A percentile compares a stretch with the other conserved stretches of the same genome.
Conservation (phyloP, 2,113 vertebrate genomes). For the Bolborhynchus lineola region DNA sequence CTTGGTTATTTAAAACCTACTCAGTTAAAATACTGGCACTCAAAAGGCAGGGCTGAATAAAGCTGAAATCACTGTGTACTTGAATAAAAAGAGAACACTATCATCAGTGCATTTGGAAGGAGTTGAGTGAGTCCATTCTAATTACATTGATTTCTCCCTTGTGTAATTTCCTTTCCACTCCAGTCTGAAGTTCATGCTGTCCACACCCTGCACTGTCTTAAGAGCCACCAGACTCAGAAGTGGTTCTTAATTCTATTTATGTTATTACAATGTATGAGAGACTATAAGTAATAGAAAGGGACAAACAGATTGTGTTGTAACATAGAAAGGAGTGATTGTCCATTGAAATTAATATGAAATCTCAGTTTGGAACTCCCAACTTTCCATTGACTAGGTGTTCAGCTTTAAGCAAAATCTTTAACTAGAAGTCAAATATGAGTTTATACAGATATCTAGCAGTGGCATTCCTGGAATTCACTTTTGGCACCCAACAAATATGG, state of each 20-base stretch:
- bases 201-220: neutral
- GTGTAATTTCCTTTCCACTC: neutral
- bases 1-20: neutral
- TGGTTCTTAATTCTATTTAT: neutral
- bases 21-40: neutral
- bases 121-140: constrained; percentile 17
- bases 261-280: neutral
- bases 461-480: neutral
- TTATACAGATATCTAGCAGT: neutral
- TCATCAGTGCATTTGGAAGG: constrained; percentile 14
- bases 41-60: neutral
- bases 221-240: neutral
- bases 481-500: neutral
- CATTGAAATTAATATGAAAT: neutral
- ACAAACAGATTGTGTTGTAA: neutral
- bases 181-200: neutral
- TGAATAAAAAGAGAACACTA: neutral
- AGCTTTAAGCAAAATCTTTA: neutral
- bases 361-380: neutral
- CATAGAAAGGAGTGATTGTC: neutral
- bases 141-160: neutral
- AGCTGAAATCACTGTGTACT: constrained; percentile 11
- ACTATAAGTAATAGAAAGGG: neutral
- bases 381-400: neutral
- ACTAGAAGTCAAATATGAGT: neutral